phyloP scores from a whole-genome alignment of 64 coral and sea anemone genomes.

The Pachyseris speciosa region DNA sequence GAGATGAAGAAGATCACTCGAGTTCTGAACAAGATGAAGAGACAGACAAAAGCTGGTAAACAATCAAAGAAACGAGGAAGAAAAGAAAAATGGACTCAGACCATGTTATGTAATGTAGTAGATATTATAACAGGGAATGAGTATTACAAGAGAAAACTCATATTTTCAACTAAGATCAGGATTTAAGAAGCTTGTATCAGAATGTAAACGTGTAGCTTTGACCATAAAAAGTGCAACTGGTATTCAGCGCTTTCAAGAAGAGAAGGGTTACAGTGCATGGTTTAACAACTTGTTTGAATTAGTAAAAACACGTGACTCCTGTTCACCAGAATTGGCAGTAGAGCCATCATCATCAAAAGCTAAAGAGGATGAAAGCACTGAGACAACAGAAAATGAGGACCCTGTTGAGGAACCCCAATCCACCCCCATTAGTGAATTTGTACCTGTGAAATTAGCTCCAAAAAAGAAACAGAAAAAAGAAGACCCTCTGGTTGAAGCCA shows the following conservation, averaged over 20 bases:
- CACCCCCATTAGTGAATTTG: slow-evolving; percentile 23
- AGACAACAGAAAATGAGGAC: slow-evolving; percentile 22
- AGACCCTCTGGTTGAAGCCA: slow-evolving; percentile 50
- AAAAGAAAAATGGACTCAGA: slow-evolving; percentile 5
- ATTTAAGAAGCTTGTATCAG: slow-evolving; percentile 14
- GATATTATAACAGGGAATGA: slow-evolving; percentile 12
- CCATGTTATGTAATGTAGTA: not conserved
- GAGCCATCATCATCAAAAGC: slow-evolving; percentile 61
- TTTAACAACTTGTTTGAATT: slow-evolving; percentile 56
- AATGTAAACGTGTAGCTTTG: slow-evolving; percentile 51
- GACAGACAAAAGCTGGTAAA: not conserved
- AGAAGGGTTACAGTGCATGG: slow-evolving; percentile 38
- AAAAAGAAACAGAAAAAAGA: slow-evolving; percentile 62
- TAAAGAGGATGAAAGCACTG: not conserved
- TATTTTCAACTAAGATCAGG: not conserved
- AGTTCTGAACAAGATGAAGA: not conserved
- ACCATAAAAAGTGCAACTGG: slow-evolving; percentile 49
- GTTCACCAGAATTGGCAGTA: slow-evolving; percentile 47
- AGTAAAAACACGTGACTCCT: slow-evolving; percentile 64
- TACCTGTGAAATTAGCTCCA: slow-evolving; percentile 69
- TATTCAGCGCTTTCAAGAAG: slow-evolving; percentile 40
- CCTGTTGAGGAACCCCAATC: slow-evolving; percentile 1
- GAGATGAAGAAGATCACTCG: not conserved
- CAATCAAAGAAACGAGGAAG: not conserved
- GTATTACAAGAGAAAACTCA: slow-evolving; percentile 8